These are phyloP conservation scores for Vanacampus margaritifer DNA, from an alignment of 2,113 vertebrate genomes.

Conservation along the genomic window DNA sequence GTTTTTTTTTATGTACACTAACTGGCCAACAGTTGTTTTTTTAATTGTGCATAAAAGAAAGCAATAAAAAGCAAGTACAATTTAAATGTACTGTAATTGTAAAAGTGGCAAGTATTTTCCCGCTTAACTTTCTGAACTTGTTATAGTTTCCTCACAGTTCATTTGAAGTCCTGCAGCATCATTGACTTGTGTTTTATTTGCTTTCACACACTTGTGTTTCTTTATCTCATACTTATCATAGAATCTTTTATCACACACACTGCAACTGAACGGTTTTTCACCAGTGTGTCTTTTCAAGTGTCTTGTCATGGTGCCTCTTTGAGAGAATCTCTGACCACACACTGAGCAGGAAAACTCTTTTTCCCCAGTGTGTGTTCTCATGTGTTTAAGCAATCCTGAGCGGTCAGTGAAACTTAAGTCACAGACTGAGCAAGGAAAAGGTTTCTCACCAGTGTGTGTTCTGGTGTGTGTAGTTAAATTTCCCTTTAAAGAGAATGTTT, in stretches of 20 bases:
- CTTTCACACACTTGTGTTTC: background rate
- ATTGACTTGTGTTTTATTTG: background rate
- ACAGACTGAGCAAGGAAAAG: background rate
- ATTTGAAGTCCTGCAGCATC: background rate
- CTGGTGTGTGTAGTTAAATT: background rate
- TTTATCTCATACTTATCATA: conserved; percentile 4
- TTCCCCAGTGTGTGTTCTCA: conserved; percentile 2
- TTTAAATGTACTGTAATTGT: background rate
- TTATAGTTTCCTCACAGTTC: background rate
- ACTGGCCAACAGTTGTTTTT: too few species aligned
- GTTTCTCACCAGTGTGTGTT: background rate
- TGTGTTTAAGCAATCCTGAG: background rate
- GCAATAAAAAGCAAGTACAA: background rate
- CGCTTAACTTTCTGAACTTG: background rate
- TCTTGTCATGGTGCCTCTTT: conserved; percentile 6
- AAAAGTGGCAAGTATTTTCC: background rate
- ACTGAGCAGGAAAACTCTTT: background rate
- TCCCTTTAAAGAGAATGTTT: background rate
- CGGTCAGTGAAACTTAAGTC: background rate
- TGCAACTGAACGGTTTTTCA: background rate
- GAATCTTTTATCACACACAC: background rate
- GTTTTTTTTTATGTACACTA: background rate
- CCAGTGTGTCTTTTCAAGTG: background rate
- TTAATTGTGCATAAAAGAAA: background rate
- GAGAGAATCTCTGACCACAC: conserved; percentile 5